phyloP scores from a whole-genome alignment of 2,113 vertebrate species.

The Recurvirostra avosetta region DNA sequence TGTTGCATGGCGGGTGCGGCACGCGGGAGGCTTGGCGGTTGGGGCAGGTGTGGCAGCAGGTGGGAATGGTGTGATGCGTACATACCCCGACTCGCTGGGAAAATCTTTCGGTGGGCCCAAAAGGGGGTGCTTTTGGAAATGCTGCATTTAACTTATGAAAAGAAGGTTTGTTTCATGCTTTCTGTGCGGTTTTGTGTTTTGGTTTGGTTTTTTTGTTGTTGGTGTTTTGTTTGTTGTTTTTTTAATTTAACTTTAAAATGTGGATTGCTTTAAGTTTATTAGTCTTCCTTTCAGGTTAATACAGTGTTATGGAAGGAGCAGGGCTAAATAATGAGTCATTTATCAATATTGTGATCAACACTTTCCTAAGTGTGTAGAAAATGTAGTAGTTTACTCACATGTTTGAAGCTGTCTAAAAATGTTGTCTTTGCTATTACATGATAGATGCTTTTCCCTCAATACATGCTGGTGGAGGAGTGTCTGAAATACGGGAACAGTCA shows the following conservation, averaged over 20 bases:
- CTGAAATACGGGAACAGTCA: background rate
- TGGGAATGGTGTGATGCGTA: accelerated
- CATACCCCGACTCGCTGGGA: accelerated
- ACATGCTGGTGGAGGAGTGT: accelerated
- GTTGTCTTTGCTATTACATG: accelerated
- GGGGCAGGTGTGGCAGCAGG: accelerated
- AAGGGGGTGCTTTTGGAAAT: background rate
- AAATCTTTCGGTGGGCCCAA: accelerated
- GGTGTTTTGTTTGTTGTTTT: too few relatives aligned
- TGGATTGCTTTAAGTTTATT: too few relatives aligned
- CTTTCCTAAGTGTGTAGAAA: background rate
- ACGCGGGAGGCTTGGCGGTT: too few relatives aligned
- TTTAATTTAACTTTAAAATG: background rate
- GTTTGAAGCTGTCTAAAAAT: background rate
- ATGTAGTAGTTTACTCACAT: accelerated
- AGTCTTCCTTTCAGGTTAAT: background rate
- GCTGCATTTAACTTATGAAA: accelerated
- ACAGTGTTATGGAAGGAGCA: accelerated
- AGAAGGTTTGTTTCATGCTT: background rate
- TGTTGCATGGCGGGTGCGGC: background rate
- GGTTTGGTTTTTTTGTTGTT: too few relatives aligned
- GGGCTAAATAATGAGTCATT: too few relatives aligned
- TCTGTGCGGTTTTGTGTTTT: background rate
- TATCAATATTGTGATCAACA: accelerated
- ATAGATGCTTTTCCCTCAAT: accelerated